These are phyloP conservation scores for Acanthococcus lagerstroemiae DNA, from an alignment of 2,888 invertebrate genomes.

Conservation along the genomic window DNA sequence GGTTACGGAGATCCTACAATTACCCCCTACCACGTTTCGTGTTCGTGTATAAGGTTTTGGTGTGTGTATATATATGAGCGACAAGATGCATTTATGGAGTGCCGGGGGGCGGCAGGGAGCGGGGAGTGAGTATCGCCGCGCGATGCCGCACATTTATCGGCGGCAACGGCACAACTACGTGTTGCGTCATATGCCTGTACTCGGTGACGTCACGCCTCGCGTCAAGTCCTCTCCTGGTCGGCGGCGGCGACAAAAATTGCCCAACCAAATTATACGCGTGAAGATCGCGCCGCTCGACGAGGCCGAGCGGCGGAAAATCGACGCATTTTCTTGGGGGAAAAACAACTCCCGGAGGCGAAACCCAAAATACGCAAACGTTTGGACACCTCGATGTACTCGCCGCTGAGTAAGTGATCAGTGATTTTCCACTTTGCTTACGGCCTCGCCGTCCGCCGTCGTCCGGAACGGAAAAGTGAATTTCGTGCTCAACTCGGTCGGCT, in stretches of 20 bases:
- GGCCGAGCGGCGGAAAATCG: too few relatives aligned
- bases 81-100: slow-evolving; percentile 21
- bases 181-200: slow-evolving; percentile 32
- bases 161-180: slow-evolving; percentile 33
- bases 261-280: neutral
- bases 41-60: slow-evolving; percentile 3
- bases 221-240: too few relatives aligned
- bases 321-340: too few relatives aligned
- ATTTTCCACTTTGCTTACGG: too few relatives aligned
- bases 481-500: too few relatives aligned
- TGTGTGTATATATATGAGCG: slow-evolving; percentile 15
- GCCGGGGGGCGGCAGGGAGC: slow-evolving; percentile 12
- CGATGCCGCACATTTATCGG: slow-evolving; percentile 27
- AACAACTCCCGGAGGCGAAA: too few relatives aligned
- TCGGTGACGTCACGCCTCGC: slow-evolving; percentile 31
- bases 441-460: too few relatives aligned
- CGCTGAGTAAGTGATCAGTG: too few relatives aligned
- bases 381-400: too few relatives aligned
- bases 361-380: too few relatives aligned
- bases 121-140: slow-evolving; percentile 24
- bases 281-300: neutral
- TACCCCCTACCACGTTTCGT: slow-evolving; percentile 14
- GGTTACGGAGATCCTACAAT: slow-evolving; percentile 32
- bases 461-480: too few relatives aligned
- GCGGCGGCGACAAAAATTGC: too few relatives aligned